Conservation (phyloP, 2,113 vertebrate genomes). For the Myocastor coypus region DNA sequence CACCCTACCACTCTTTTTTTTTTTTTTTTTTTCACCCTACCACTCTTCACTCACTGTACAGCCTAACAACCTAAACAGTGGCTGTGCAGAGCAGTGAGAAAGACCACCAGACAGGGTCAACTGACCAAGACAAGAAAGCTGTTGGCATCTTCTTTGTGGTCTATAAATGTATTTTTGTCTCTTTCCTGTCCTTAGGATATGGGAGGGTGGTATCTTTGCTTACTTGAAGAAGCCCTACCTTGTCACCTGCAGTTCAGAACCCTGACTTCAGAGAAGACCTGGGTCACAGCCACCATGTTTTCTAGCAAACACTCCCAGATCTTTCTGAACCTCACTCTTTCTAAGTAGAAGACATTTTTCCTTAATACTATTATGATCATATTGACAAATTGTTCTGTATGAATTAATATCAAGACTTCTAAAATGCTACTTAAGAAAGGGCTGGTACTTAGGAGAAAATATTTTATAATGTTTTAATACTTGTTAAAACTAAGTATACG, state of each 20-base stretch:
- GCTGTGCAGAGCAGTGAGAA: neutral
- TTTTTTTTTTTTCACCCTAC: too few relatives aligned
- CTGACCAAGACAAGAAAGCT: neutral
- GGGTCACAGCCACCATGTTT: neutral
- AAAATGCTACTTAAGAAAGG: neutral
- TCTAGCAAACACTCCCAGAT: neutral
- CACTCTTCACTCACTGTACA: neutral
- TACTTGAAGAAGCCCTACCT: neutral
- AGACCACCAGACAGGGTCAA: neutral
- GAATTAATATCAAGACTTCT: neutral
- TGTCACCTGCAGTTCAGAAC: neutral
- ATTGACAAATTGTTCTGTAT: neutral
- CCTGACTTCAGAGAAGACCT: neutral
- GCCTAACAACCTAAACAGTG: neutral
- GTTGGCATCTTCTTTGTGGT: neutral
- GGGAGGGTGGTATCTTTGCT: neutral
- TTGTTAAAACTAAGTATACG: neutral
- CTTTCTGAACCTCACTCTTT: neutral
- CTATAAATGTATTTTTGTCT: neutral
- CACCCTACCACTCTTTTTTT: neutral
- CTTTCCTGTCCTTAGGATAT: neutral
- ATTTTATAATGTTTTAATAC: neutral
- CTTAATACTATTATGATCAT: neutral
- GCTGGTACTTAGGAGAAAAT: constrained; percentile 1
- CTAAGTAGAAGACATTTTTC: neutral